A percentile compares a stretch with the other conserved stretches of the same genome.
These are phyloP conservation scores for Hormaphis cornu DNA, from an alignment of 1,140 invertebrate species.

Conservation along the genomic window DNA sequence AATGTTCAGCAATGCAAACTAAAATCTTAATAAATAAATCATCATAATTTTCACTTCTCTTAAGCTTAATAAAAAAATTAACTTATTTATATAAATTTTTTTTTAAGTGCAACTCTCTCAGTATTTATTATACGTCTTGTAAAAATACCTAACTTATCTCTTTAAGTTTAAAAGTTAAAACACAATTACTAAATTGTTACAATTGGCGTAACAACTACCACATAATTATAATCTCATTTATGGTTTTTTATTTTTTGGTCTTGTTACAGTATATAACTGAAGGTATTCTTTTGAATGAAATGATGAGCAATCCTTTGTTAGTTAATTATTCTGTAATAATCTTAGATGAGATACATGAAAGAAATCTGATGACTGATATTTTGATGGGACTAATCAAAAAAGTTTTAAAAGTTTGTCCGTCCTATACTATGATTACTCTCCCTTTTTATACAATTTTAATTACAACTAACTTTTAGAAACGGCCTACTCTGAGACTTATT, in stretches of 20 bases:
- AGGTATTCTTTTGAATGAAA: conserved; percentile 85
- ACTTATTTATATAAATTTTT: too few species aligned
- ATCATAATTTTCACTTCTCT: too few species aligned
- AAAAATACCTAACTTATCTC: too few species aligned
- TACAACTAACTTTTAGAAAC: conserved; percentile 54
- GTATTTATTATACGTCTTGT: too few species aligned
- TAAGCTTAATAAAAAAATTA: too few species aligned
- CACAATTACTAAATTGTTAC: too few species aligned
- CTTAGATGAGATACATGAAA: conserved; percentile 93
- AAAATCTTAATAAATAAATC: too few species aligned
- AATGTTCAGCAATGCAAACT: too few species aligned
- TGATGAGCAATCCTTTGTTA: conserved; percentile 88
- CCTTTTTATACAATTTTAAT: neutral
- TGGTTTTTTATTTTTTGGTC: neutral
- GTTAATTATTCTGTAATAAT: conserved; percentile 83
- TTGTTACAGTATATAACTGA: conserved; percentile 83
- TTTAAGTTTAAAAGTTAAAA: too few species aligned
- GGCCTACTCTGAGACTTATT: conserved; percentile 72
- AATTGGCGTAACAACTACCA: too few species aligned
- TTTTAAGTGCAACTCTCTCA: too few species aligned
- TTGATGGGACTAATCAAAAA: conserved; percentile 90
- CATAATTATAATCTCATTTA: neutral
- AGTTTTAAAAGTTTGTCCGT: conserved; percentile 58
- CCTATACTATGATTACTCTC: too few species aligned
- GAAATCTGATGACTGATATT: conserved; percentile 86